Evolutionary conservation across 2,113 vertebrate genomes (phyloP).

Genomic region (Pterocles burchelli): DNA sequence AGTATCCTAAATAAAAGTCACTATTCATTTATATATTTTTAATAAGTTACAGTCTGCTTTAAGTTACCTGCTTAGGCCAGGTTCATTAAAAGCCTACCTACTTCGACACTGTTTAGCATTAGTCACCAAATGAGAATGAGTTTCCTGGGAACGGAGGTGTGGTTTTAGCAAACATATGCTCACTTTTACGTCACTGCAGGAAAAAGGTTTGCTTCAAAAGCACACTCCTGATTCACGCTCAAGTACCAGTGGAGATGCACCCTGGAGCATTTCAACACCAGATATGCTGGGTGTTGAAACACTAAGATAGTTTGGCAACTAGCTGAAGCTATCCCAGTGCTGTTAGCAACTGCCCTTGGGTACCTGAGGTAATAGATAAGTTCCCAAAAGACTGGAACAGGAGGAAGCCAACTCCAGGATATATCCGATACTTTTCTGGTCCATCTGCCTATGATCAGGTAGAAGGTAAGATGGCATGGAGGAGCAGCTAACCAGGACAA

Average conservation of each 20-base stretch:
- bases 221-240: background rate
- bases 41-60: background rate
- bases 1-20: background rate
- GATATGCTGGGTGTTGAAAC: background rate
- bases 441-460: background rate
- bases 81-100: background rate
- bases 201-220: background rate
- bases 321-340: background rate
- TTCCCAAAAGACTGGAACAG: background rate
- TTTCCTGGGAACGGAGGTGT: background rate
- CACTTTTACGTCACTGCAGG: accelerated
- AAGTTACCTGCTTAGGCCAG: background rate
- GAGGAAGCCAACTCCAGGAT: background rate
- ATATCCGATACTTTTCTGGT: background rate
- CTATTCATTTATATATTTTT: background rate
- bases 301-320: background rate
- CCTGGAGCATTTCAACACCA: background rate
- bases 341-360: background rate
- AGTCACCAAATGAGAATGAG: background rate
- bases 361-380: background rate
- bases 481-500: background rate
- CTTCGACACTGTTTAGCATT: background rate
- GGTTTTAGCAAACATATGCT: background rate
- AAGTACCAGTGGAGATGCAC: background rate
- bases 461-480: background rate